These are phyloP conservation scores for Caenorhabditis sp. DNA, from an alignment of 2,888 invertebrate genomes.

Conservation along the genomic window DNA sequence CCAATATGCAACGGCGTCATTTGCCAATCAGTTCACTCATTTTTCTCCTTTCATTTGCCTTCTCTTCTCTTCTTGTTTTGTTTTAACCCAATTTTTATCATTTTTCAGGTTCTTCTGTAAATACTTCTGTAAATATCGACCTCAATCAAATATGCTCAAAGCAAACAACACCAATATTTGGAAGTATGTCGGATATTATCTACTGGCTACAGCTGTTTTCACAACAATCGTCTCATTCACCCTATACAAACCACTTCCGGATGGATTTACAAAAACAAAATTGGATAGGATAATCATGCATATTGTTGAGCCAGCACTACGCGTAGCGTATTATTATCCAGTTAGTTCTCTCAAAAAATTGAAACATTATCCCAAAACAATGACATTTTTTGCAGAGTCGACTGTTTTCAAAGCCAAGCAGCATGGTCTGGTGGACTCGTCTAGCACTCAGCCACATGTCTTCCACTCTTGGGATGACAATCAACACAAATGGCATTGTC, in stretches of 20 bases:
- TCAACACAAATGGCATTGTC: constrained; percentile 12
- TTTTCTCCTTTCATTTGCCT: not conserved
- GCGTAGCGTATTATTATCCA: constrained; percentile 59
- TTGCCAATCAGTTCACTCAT: no score
- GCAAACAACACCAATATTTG: not conserved
- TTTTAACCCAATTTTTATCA: no score
- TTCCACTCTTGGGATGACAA: constrained; percentile 19
- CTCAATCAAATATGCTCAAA: constrained; percentile 16
- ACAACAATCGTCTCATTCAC: constrained; percentile 15
- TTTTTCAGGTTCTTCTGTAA: not conserved
- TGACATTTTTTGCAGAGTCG: constrained; percentile 52
- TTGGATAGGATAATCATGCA: constrained; percentile 55
- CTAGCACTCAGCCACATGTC: constrained; percentile 42
- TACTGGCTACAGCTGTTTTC: constrained; percentile 7
- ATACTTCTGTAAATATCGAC: not conserved
- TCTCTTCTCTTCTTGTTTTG: no score
- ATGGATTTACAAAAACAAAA: constrained; percentile 43
- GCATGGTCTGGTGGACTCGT: constrained; percentile 57
- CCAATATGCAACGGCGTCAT: not conserved
- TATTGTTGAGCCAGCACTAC: constrained; percentile 54
- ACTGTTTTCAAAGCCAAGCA: constrained; percentile 40
- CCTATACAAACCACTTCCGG: constrained; percentile 53
- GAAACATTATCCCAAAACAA: no score
- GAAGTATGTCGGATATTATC: constrained; percentile 11
- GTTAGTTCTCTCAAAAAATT: constrained; percentile 26